Percentiles rank a stretch among this genome's conserved stretches.
Conservation (phyloP, 2,113 vertebrate genomes). For the Vanacampus margaritifer region DNA sequence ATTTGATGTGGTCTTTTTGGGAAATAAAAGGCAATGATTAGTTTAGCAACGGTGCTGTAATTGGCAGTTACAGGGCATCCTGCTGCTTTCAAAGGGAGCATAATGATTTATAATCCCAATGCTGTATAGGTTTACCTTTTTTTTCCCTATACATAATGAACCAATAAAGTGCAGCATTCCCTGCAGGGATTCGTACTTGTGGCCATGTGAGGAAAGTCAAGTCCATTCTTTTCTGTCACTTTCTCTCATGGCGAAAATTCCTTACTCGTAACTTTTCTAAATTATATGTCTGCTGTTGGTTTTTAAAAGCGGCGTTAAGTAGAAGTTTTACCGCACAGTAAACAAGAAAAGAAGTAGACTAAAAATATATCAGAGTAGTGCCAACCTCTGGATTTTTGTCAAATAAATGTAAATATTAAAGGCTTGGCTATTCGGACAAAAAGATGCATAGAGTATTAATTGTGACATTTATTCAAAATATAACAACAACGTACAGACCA, state of each 20-base stretch:
- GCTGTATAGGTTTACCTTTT: not conserved
- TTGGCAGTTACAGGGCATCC: not conserved
- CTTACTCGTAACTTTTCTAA: not conserved
- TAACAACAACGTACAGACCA: not conserved
- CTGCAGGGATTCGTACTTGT: not conserved
- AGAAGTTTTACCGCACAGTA: not conserved
- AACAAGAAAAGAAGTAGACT: not conserved
- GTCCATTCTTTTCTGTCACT: not conserved
- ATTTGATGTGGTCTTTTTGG: not conserved
- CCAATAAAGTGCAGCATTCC: not conserved
- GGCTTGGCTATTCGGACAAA: not conserved
- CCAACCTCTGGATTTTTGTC: not conserved
- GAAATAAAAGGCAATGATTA: not conserved
- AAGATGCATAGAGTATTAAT: not conserved
- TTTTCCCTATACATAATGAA: not conserved
- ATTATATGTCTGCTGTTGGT: constrained; percentile 1
- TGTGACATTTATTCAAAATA: not conserved
- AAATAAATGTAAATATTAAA: not conserved
- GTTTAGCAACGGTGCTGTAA: not conserved
- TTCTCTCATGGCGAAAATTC: not conserved
- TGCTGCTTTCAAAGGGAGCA: not conserved
- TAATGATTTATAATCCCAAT: not conserved
- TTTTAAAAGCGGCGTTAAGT: not conserved
- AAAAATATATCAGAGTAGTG: not conserved
- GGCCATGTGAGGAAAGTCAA: not conserved